Percentiles rank a stretch among this genome's conserved stretches.
These are phyloP conservation scores for Echinarachnius parma DNA, from an alignment of 53 echinoderm and acorn worm genomes.

Conservation along the genomic window DNA sequence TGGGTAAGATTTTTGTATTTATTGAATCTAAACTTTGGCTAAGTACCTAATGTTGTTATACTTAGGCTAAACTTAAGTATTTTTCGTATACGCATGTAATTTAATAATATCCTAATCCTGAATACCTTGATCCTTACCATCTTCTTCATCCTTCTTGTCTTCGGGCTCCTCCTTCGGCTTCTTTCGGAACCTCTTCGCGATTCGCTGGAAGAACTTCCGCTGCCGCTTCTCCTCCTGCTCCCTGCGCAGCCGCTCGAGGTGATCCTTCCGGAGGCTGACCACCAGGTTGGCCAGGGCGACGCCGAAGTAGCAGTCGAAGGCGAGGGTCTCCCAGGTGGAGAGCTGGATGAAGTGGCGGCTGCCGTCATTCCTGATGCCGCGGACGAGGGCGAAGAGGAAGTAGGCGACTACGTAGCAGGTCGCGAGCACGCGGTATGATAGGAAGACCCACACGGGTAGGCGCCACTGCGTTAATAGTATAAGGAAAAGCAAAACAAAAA, in stretches of 20 bases:
- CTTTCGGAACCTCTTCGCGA: constrained; percentile 31
- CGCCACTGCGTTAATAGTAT: not conserved
- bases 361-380: constrained; percentile 11
- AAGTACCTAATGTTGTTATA: no score
- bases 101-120: no score
- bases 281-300: constrained; percentile 31
- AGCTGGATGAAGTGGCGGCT: constrained; percentile 40
- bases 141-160: constrained; percentile 34
- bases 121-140: constrained; percentile 26
- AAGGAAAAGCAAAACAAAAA: no score
- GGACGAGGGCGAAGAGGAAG: constrained; percentile 16
- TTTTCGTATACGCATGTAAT: no score
- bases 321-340: constrained; percentile 40
- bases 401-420: constrained; percentile 28
- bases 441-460: constrained; percentile 29
- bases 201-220: constrained; percentile 2
- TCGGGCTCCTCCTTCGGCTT: not conserved
- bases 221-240: constrained; percentile 24
- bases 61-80: no score
- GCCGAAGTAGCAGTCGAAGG: constrained; percentile 43
- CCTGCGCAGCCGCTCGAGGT: constrained; percentile 19
- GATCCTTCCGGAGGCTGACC: constrained; percentile 38
- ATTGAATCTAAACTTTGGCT: no score
- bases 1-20: no score
- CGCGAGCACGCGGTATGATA: constrained; percentile 18